These are phyloP conservation scores for Chorisops tibialis DNA, from an alignment of 2,888 invertebrate genomes.

Conservation along the genomic window DNA sequence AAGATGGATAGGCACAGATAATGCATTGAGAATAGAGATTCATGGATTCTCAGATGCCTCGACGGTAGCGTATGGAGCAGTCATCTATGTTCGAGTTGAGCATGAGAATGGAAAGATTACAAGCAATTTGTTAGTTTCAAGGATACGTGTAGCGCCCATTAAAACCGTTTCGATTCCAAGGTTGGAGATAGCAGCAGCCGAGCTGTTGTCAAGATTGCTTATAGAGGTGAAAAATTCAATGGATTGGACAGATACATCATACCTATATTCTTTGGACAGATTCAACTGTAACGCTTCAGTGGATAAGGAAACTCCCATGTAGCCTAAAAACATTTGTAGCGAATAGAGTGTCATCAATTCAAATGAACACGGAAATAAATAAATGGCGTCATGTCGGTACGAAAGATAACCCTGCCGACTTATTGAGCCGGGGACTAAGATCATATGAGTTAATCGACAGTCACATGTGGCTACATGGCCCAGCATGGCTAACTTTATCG, in stretches of 20 bases:
- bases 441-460: slow-evolving; percentile 5
- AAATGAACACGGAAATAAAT: slow-evolving; percentile 2
- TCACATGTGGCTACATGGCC: slow-evolving; percentile 20
- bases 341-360: slow-evolving; percentile 25
- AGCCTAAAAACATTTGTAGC: slow-evolving; percentile 22
- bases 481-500: neutral
- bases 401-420: slow-evolving; percentile 27
- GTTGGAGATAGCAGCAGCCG: slow-evolving; percentile 15
- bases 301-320: slow-evolving; percentile 10
- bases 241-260: neutral
- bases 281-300: slow-evolving; percentile 26
- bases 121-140: neutral
- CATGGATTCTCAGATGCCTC: slow-evolving; percentile 39
- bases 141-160: slow-evolving; percentile 25
- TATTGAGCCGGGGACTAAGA: slow-evolving; percentile 9
- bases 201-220: slow-evolving; percentile 11
- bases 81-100: slow-evolving; percentile 32
- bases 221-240: neutral
- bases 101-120: slow-evolving; percentile 24
- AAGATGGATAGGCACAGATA: slow-evolving; percentile 13
- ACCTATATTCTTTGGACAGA: slow-evolving; percentile 29
- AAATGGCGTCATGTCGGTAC: slow-evolving; percentile 18
- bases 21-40: slow-evolving; percentile 36
- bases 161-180: slow-evolving; percentile 26
- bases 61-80: slow-evolving; percentile 35